These are phyloP conservation scores for Microtus montanus DNA, from an alignment of 2,113 vertebrate species.

Conservation along the genomic window DNA sequence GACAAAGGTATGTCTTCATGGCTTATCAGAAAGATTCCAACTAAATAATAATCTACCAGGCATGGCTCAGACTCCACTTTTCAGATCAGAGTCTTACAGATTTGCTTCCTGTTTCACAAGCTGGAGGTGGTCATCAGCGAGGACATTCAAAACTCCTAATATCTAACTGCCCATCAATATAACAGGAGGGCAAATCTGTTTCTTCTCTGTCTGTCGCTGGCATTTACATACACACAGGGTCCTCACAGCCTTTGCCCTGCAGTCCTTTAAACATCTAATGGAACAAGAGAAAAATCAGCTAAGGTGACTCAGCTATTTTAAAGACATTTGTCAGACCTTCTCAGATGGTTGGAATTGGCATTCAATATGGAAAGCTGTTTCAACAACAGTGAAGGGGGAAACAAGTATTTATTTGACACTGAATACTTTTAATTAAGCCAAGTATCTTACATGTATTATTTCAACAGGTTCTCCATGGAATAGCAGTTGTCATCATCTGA, in stretches of 20 bases:
- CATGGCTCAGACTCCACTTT: too few species aligned
- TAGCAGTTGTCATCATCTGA: background rate
- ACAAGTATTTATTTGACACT: background rate
- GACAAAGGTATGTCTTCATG: background rate
- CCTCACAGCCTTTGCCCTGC: background rate
- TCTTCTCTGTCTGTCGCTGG: background rate
- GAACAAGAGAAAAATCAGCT: background rate
- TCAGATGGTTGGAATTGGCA: background rate
- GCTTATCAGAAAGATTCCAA: too few species aligned
- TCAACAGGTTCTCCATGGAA: background rate
- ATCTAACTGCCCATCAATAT: background rate
- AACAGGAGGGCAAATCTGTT: background rate
- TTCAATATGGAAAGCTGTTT: background rate
- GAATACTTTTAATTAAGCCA: background rate
- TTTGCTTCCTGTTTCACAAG: background rate
- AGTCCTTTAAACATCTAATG: background rate
- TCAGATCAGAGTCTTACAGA: background rate
- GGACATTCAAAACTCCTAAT: background rate
- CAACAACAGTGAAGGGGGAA: background rate
- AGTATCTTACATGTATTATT: background rate
- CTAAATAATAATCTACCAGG: background rate
- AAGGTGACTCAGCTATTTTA: background rate
- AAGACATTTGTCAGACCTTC: background rate
- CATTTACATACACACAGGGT: background rate
- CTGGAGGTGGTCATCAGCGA: background rate